phyloP scores from a whole-genome alignment of 2,113 vertebrate species.

The Perca fluviatilis region DNA sequence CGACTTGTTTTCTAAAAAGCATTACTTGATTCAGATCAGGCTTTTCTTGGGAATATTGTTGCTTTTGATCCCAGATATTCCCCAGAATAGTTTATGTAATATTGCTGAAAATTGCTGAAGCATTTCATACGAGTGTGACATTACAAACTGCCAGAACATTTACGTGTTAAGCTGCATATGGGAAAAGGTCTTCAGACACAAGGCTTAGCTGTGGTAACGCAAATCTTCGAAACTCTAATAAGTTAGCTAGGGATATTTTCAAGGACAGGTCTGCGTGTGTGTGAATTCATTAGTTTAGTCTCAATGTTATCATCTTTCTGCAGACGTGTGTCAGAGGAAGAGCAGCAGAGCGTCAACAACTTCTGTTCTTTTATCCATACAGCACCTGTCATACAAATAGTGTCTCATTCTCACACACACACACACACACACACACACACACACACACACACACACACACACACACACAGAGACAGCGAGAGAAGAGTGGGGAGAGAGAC shows the following conservation, averaged over 20 bases:
- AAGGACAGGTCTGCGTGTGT: slow-evolving; percentile 31
- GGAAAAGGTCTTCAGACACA: slow-evolving; percentile 33
- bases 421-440: slow-evolving; percentile 24
- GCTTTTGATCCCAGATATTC: not conserved
- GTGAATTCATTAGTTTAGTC: slow-evolving; percentile 40
- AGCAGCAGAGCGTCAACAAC: slow-evolving; percentile 29
- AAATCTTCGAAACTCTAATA: slow-evolving; percentile 46
- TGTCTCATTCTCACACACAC: not conserved
- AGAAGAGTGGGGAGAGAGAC: not conserved
- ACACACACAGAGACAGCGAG: not conserved
- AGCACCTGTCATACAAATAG: slow-evolving; percentile 49
- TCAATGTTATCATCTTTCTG: slow-evolving; percentile 65
- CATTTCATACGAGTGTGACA: not conserved
- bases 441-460: slow-evolving; percentile 18
- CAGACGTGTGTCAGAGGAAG: slow-evolving; percentile 46
- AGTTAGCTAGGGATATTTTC: slow-evolving; percentile 28
- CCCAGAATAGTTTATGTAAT: not conserved
- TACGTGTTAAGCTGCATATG: slow-evolving; percentile 5
- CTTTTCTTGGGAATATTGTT: not conserved
- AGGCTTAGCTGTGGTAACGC: slow-evolving; percentile 39
- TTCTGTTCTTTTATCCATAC: slow-evolving; percentile 50
- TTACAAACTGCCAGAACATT: slow-evolving; percentile 6
- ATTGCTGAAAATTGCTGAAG: slow-evolving; percentile 11
- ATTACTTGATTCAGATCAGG: too few species aligned
- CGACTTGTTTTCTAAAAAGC: too few species aligned